Percentiles rank a stretch among this genome's conserved stretches.
These are phyloP conservation scores for Narcine bancroftii DNA, from an alignment of 2,113 vertebrate species.

Conservation along the genomic window DNA sequence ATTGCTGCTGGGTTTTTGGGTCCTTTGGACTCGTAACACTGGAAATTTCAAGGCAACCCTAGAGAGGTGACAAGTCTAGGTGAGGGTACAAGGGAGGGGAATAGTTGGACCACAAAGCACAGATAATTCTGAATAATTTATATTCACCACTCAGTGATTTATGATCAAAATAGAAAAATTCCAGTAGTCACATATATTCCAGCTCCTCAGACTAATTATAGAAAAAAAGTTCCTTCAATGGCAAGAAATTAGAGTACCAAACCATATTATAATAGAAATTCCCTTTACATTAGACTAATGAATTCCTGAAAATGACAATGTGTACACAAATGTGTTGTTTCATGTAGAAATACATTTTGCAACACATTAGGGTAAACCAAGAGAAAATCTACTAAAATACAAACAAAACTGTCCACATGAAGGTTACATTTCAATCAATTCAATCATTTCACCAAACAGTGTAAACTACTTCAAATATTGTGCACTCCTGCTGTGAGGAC, in stretches of 20 bases:
- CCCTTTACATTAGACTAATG: not conserved
- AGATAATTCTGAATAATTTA: not conserved
- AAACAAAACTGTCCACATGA: not conserved
- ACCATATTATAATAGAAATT: not conserved
- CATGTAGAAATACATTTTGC: not conserved
- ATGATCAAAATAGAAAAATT: not conserved
- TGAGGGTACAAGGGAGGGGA: not conserved
- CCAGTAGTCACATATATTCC: not conserved
- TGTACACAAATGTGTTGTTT: not conserved
- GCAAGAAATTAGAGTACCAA: not conserved
- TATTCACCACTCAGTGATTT: not conserved
- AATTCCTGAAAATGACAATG: not conserved
- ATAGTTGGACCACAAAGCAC: not conserved
- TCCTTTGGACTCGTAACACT: too few species aligned
- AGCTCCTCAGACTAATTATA: not conserved
- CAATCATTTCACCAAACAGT: not conserved
- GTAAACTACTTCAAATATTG: not conserved
- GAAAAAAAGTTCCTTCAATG: not conserved
- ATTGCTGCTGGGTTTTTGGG: too few species aligned
- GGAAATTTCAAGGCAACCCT: not conserved
- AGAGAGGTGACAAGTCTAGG: not conserved
- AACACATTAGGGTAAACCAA: not conserved
- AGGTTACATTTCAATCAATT: conserved; percentile 6
- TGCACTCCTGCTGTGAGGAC: not conserved
- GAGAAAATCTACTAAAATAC: not conserved